Evolutionary conservation across 2,797 vertebrate genomes (phyloP), one percentile per base, ranked within the genome.

Genomic region (Botia almorhae): DNA sequence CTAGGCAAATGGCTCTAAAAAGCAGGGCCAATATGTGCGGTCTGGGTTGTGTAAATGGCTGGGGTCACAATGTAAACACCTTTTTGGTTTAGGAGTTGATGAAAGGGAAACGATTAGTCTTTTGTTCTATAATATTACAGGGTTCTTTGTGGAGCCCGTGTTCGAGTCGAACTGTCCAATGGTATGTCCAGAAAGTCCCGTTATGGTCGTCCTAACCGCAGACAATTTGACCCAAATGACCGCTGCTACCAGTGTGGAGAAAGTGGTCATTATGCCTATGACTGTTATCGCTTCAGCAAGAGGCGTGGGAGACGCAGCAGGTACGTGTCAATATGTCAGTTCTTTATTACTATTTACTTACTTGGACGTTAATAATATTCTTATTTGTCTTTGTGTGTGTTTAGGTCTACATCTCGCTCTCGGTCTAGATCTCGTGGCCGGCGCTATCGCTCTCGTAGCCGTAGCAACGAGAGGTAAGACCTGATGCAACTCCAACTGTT

Each of bases 221-320:
- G 94, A 19, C 94, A 94, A 81, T 95, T 95, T 48, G 94, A 95
- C 81, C 94, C 94, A 29, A 93, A 92, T 2, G 94, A 95, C 46
- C 90, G 94, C 0, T 95, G 94, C 76, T 95, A 95, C 85, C 94
- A 95, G 87, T 95, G 94, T 63, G 94, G 94, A 0, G 94, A 95
- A 81, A 83, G 92, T 0, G 94, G 94, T 43, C 94, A 95, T 86
- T 95, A 95, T 1, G 94, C 94, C 13, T 95, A 95, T 0, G 94
- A 95, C 89, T 95, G 94, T 89, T 95, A 95, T 82, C 94, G 94
- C 65, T 95, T 94, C 80, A 94, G 88, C 90, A 95, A 95, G 89
- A 88, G 94, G 39, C 87, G 87, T 19, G 73, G 87, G 69, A 58
- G 89, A 7, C 84, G 89, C 67, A 88, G 89, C 87, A 85, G 89